These are phyloP conservation scores for Toxotes chatareus DNA, from an alignment of 2,113 vertebrate genomes.

Conservation along the genomic window DNA sequence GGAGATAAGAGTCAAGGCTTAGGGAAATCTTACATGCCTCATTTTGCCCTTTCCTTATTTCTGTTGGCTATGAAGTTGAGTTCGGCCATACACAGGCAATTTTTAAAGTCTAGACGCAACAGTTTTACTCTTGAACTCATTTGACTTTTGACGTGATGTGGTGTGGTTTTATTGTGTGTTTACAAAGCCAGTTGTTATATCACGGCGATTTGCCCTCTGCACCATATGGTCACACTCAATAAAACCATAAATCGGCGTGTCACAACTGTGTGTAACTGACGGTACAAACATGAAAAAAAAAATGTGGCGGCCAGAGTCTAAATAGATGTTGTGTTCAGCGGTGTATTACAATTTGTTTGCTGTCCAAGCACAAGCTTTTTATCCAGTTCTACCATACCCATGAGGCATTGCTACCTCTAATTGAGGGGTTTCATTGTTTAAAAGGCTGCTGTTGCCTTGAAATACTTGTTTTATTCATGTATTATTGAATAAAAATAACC, in stretches of 20 bases:
- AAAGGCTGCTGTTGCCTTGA: not conserved
- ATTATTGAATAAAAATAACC: not conserved
- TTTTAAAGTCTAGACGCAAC: conserved; percentile 13
- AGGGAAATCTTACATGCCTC: conserved; percentile 57
- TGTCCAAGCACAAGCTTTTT: conserved; percentile 47
- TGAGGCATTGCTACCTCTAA: not conserved
- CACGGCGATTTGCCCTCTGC: not conserved
- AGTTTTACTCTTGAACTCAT: conserved; percentile 3
- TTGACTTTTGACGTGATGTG: not conserved
- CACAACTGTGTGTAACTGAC: not conserved
- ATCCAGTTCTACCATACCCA: not conserved
- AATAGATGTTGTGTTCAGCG: conserved; percentile 19
- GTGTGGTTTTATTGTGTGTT: conserved; percentile 13
- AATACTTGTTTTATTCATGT: not conserved
- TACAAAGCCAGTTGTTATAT: conserved; percentile 20
- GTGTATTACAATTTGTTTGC: conserved; percentile 40
- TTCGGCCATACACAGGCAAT: not conserved
- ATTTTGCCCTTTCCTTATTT: conserved; percentile 40
- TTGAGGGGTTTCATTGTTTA: not conserved
- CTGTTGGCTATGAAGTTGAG: conserved; percentile 7
- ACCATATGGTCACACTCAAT: conserved; percentile 42
- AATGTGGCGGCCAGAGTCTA: not conserved
- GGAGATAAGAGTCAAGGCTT: conserved; percentile 64
- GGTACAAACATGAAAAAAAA: not conserved
- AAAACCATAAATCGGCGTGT: conserved; percentile 34